These are phyloP conservation scores for Heterodera filipjevi DNA, from an alignment of 2,888 invertebrate genomes.

Conservation along the genomic window DNA sequence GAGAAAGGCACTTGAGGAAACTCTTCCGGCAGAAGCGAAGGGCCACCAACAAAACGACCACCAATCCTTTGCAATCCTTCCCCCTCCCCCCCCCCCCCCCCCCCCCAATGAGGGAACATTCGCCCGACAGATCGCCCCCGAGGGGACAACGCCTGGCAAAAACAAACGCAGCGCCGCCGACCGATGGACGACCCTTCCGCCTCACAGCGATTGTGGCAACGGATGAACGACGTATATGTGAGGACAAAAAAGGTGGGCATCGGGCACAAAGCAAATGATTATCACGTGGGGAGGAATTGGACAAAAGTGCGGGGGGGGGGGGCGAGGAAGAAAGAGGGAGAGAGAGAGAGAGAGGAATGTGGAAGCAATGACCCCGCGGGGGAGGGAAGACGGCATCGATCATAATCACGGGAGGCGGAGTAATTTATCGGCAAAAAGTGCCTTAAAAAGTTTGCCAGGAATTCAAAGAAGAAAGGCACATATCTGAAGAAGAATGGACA, in stretches of 20 bases:
- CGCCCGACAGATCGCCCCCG: background rate
- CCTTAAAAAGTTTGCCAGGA: background rate
- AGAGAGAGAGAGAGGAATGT: background rate
- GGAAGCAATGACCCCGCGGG: background rate
- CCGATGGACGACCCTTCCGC: background rate
- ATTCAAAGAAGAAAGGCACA: background rate
- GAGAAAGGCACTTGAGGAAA: background rate
- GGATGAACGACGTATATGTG: background rate
- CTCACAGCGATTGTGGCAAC: background rate
- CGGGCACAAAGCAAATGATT: no score
- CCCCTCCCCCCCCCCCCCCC: background rate
- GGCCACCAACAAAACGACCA: no score
- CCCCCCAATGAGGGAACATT: background rate
- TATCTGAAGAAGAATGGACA: background rate
- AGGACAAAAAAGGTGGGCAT: background rate
- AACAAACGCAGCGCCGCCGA: background rate
- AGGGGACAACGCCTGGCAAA: background rate
- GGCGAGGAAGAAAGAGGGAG: background rate
- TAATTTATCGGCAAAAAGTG: background rate
- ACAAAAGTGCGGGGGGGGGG: background rate
- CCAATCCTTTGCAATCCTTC: no score
- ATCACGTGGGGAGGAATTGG: background rate
- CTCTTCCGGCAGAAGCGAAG: constrained; percentile 6
- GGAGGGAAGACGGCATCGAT: background rate
- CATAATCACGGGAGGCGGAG: background rate